Base-by-base conservation (phyloP, 2,113 vertebrate species). In the Neodontobutis hainanensis region DNA sequence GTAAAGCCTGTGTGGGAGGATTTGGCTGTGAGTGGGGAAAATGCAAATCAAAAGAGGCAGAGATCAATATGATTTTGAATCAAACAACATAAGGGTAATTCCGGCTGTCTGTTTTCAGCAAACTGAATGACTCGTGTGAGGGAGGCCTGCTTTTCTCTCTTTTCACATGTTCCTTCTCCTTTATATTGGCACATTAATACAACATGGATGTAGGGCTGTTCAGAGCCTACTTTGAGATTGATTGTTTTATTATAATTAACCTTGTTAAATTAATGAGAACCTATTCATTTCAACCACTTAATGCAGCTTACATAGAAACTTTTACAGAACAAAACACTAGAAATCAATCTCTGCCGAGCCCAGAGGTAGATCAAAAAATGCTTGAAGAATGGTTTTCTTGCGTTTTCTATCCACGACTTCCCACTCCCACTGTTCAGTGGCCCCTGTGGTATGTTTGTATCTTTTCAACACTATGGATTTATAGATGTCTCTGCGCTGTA, bases 31-130 rank as follows among this genome's bases (percentile, higher is more conserved):
- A 75, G 81, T 63, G 65, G 63, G 66, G 74, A 77, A 83, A 80
- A 84, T 56, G 61, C 44, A 32, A 78, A 85, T 85, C 57, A 70
- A 77, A 75, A 73, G 49, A 59, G 73, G 66, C 68, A 69, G 61
- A 81, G 72, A 89, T 90, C 80, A 80, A 89, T 90, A 83, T 70
- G 73, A 82, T 79, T 90, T 81, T 82, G 62, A 81, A 78, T 87
- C 84, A 90, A 83, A 87, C 78, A 78, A 76, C 67, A 75, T 66
- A 80, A 75, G 65, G 68, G 67, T 82, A 82, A 84, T 83, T 86
- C 68, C 66, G 5, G 46, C 59, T 73, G 73, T 81, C 75, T 78
- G 65, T 82, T 81, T 81, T 65, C 75, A 60, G 61, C 59, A 68
- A 72, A 50, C 43, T 60, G 57, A 79, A 74, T 65, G 42, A 52